phyloP scores from a whole-genome alignment of 2,113 vertebrate genomes.

The Callopanchax toddi region DNA sequence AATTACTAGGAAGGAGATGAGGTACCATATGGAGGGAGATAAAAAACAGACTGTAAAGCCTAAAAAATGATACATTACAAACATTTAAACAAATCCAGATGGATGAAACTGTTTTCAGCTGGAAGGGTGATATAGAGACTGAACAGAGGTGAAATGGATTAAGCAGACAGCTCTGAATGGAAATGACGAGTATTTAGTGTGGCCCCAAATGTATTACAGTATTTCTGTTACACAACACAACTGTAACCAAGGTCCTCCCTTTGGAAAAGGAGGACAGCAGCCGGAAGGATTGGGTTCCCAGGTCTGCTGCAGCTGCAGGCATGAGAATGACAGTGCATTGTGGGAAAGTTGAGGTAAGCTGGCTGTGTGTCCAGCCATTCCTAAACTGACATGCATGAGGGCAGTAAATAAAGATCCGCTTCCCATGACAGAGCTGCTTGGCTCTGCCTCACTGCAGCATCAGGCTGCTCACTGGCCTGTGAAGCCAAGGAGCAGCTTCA shows the following conservation, averaged over 20 bases:
- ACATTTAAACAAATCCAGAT: slow-evolving; percentile 10
- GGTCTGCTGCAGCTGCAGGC: slow-evolving; percentile 53
- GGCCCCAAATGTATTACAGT: slow-evolving; percentile 5
- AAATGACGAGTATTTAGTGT: not conserved
- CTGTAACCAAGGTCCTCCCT: slow-evolving; percentile 2
- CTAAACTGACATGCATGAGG: slow-evolving; percentile 30
- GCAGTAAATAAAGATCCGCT: slow-evolving; percentile 58
- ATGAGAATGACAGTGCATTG: slow-evolving; percentile 38
- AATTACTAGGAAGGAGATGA: slow-evolving; percentile 28
- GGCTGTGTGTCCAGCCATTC: slow-evolving; percentile 25
- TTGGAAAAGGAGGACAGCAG: slow-evolving; percentile 11
- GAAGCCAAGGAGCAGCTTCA: slow-evolving; percentile 1
- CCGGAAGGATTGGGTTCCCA: slow-evolving; percentile 36
- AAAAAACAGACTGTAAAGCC: not conserved
- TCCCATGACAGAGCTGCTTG: slow-evolving; percentile 50
- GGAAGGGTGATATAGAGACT: not conserved
- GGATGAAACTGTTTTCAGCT: slow-evolving; percentile 15
- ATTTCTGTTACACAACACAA: slow-evolving; percentile 25
- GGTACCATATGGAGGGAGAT: slow-evolving; percentile 25
- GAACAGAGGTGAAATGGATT: not conserved
- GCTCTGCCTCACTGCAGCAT: slow-evolving; percentile 29
- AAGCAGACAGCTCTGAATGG: not conserved
- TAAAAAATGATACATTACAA: slow-evolving; percentile 9
- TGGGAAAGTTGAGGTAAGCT: slow-evolving; percentile 50
- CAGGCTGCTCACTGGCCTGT: slow-evolving; percentile 8